phyloP scores from a whole-genome alignment of 2,797 vertebrate species.

The Sebastes baramenuke region DNA sequence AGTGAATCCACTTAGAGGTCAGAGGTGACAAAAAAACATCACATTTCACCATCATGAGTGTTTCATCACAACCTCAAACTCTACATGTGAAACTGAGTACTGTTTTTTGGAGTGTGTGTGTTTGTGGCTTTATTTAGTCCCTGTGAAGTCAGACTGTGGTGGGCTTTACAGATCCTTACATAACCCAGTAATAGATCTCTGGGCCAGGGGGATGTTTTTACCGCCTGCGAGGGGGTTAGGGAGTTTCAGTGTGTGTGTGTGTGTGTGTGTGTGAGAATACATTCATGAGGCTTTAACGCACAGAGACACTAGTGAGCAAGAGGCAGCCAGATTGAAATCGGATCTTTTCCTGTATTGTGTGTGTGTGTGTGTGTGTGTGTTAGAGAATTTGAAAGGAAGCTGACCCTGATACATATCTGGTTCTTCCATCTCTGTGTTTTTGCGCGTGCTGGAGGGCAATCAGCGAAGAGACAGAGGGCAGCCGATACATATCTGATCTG shows the following conservation, averaged over 20 bases:
- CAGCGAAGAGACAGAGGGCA: conserved; percentile 23
- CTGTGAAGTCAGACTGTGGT: conserved; percentile 55
- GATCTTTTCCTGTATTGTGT: conserved; percentile 33
- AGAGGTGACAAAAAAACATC: not conserved
- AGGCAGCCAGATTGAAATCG: conserved; percentile 39
- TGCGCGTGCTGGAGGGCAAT: conserved; percentile 29
- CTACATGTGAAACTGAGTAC: not conserved
- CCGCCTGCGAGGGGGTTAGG: conserved; percentile 39
- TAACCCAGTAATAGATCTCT: conserved; percentile 72
- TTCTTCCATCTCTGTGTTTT: conserved; percentile 23
- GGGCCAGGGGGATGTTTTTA: conserved; percentile 60
- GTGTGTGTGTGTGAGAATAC: conserved; percentile 2
- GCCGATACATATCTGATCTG: conserved; percentile 58
- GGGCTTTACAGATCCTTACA: conserved; percentile 65
- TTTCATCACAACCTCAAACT: conserved; percentile 9
- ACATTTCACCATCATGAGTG: not conserved
- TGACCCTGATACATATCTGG: conserved; percentile 49
- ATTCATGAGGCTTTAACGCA: conserved; percentile 25
- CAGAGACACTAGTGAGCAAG: conserved; percentile 25
- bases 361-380: not conserved
- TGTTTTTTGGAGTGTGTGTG: conserved; percentile 1
- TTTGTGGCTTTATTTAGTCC: conserved; percentile 61
- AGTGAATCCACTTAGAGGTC: not conserved
- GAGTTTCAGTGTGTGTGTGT: conserved; percentile 9
- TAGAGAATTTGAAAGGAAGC: conserved; percentile 49